Evolutionary conservation across 1,140 invertebrate genomes (phyloP), one percentile per base, ranked within the genome.

Genomic region (Conopomorpha cramerella): DNA sequence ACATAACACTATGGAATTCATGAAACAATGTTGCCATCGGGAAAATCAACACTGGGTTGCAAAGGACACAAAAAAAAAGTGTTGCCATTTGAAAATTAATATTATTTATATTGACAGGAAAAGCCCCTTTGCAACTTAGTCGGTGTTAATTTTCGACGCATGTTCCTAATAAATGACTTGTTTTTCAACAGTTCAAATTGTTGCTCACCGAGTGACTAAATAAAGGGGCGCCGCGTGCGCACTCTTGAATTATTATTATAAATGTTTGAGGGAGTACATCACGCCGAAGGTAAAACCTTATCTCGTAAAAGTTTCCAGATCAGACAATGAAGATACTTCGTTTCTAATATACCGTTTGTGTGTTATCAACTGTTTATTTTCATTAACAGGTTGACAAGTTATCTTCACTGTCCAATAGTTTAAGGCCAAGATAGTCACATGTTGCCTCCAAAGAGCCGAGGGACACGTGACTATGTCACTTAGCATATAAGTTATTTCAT

Each of bases 161-260:
- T 74, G 64, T 68, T 66, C 66, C 65, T 74, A 74, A 74, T 74
- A 60, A 74, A 70, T 71, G 46, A 76, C 71, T 76, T 76, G 71
- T 76, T 76, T 76, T 76, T 76, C 71, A 67, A 76, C 71, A 76
- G 67, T 67, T 67, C 62, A 62, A 57, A 58, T 76, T 72, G 59
- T 76, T 71, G 66, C 71, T 67, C 71, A 71, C 59, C 55, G 71
- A 76, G 71, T 76, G 71, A 76, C 62, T 68, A 62, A 60, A 76
- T 60, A 72, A 52, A 60, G 64, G 67, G 66, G 67, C 67, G 71
- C 67, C 53, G 71, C 67, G 71, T 70, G 67, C 67, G 62, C 67
- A 74, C 64, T 63, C 71, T 76, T 72, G 60, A 76, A 70, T 76
- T 76, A 57, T 76, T 64, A 60, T 59, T 72, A 51, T 72, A 63